Evolutionary conservation across 2,888 invertebrate genomes (phyloP).

Genomic region (Temnothorax rugatulus): DNA sequence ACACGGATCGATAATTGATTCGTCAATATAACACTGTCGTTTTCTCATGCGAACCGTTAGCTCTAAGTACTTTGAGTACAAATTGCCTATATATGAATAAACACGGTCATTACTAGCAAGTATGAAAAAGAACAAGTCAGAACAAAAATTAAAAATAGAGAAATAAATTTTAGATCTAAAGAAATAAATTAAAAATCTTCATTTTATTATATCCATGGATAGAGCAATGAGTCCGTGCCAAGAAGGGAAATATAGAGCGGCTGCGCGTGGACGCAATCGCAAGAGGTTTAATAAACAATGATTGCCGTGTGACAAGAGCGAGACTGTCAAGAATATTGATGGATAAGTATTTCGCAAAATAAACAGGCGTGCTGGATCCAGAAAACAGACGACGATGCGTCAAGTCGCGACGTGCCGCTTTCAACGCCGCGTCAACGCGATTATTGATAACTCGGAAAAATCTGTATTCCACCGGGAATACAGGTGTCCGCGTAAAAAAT

Average conservation of each 20-base stretch:
- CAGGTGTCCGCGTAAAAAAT: conserved; percentile 31
- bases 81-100: background rate
- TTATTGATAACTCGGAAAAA: conserved; percentile 4
- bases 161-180: background rate
- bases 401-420: background rate
- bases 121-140: background rate
- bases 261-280: background rate
- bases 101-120: background rate
- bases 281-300: background rate
- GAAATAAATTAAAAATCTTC: background rate
- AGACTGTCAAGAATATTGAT: conserved; percentile 8
- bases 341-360: background rate
- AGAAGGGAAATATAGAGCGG: conserved; percentile 3
- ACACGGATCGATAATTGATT: conserved; percentile 14
- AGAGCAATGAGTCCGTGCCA: background rate
- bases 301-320: background rate
- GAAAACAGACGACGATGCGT: background rate
- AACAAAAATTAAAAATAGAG: background rate
- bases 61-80: background rate
- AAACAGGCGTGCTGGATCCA: background rate
- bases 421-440: background rate
- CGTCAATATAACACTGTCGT: conserved; percentile 4
- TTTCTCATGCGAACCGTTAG: background rate
- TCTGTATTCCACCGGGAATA: background rate
- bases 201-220: background rate